Conservation (phyloP, 2,888 invertebrate species). For the Agonum fuliginosum region DNA sequence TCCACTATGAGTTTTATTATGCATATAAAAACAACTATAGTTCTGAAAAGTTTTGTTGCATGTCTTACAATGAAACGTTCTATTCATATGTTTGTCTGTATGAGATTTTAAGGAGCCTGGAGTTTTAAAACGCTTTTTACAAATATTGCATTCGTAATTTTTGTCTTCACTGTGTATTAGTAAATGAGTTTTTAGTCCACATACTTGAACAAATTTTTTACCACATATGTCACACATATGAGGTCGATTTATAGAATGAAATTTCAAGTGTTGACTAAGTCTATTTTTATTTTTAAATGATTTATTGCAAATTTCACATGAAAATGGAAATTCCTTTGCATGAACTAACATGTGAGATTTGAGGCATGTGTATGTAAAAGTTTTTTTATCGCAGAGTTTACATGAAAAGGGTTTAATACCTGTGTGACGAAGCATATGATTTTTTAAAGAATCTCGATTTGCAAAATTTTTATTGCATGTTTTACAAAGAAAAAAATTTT, state of each 20-base stretch:
- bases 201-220: slow-evolving; percentile 41
- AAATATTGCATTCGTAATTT: slow-evolving; percentile 31
- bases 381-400: slow-evolving; percentile 48
- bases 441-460: slow-evolving; percentile 44
- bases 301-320: slow-evolving; percentile 25
- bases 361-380: slow-evolving; percentile 38
- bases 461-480: slow-evolving; percentile 42
- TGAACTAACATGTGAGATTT: slow-evolving; percentile 46
- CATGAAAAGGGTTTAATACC: slow-evolving; percentile 43
- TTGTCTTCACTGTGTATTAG: slow-evolving; percentile 36
- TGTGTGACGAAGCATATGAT: slow-evolving; percentile 49
- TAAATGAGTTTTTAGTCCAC: slow-evolving; percentile 40
- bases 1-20: slow-evolving; percentile 29
- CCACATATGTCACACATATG: slow-evolving; percentile 50
- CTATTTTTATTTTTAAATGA: slow-evolving; percentile 45
- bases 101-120: slow-evolving; percentile 38
- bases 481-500: slow-evolving; percentile 42
- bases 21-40: slow-evolving; percentile 36
- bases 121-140: slow-evolving; percentile 32
- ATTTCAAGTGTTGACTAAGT: slow-evolving; percentile 24
- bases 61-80: slow-evolving; percentile 23
- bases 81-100: slow-evolving; percentile 42
- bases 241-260: slow-evolving; percentile 30
- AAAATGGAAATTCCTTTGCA: slow-evolving; percentile 37
- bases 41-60: slow-evolving; percentile 47